A percentile compares a stretch with the other conserved stretches of the same genome.
phyloP scores from a whole-genome alignment of 2,113 vertebrate species.

The Alosa alosa region DNA sequence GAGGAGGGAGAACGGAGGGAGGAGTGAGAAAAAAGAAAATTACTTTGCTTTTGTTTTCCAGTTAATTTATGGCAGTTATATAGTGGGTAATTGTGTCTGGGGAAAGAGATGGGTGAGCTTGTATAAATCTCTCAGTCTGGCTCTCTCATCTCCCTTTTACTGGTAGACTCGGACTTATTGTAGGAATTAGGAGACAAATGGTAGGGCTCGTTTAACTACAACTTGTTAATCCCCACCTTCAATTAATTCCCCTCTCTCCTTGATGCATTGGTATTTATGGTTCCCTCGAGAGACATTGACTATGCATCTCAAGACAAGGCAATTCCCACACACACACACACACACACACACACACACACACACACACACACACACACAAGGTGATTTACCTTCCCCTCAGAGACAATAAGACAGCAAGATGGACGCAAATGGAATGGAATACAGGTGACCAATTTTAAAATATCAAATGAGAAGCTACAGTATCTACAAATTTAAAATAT shows the following conservation, averaged over 20 bases:
- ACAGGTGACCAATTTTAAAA: not conserved
- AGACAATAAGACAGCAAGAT: not conserved
- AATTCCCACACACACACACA: slow-evolving; percentile 54
- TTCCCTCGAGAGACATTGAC: slow-evolving; percentile 49
- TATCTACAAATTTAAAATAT: no score
- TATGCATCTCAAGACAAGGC: slow-evolving; percentile 53
- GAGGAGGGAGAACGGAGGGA: slow-evolving; percentile 42
- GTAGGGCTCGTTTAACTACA: slow-evolving; percentile 41
- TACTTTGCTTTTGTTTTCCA: slow-evolving; percentile 64
- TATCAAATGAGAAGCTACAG: not conserved
- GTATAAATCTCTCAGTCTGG: slow-evolving; percentile 20
- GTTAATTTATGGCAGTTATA: slow-evolving; percentile 62
- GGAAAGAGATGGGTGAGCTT: slow-evolving; percentile 49
- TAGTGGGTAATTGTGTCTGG: slow-evolving; percentile 55
- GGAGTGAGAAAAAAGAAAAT: slow-evolving; percentile 46
- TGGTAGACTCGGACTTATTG: slow-evolving; percentile 26
- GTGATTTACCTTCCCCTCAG: slow-evolving; percentile 41
- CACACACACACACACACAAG: not conserved
- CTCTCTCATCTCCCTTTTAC: not conserved
- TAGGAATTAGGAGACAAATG: slow-evolving; percentile 26
- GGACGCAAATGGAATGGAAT: not conserved
- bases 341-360: no score
- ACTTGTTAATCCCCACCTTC: slow-evolving; percentile 51
- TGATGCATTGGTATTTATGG: slow-evolving; percentile 48
- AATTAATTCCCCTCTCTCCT: slow-evolving; percentile 43